These are phyloP conservation scores for Sycophila sp. DNA, from an alignment of 1,140 invertebrate genomes.

Conservation along the genomic window DNA sequence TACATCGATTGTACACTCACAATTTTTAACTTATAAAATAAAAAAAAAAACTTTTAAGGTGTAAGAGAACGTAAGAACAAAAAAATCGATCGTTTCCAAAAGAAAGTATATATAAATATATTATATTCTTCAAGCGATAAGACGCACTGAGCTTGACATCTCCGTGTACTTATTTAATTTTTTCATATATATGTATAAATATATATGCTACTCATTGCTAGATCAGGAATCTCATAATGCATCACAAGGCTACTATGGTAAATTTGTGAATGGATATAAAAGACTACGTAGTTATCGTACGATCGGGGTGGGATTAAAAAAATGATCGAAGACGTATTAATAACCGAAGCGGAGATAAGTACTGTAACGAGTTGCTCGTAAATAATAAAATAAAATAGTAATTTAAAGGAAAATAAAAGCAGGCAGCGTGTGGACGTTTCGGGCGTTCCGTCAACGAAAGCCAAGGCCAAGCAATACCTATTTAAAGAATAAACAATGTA, in stretches of 20 bases:
- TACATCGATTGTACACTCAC: constrained; percentile 28
- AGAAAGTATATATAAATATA: constrained; percentile 18
- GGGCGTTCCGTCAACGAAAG: constrained; percentile 22
- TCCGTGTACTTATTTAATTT: not conserved
- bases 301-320: not conserved
- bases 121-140: not conserved
- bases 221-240: not conserved
- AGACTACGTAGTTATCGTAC: constrained; percentile 13
- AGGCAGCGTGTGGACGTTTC: constrained; percentile 50
- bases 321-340: not conserved
- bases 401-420: no score
- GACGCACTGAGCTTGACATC: not conserved
- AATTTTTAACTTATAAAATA: constrained; percentile 8
- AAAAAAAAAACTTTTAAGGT: constrained; percentile 7
- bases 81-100: constrained; percentile 13
- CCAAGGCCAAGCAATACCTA: constrained; percentile 35
- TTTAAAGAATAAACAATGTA: constrained; percentile 32
- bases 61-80: not conserved
- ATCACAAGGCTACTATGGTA: no score
- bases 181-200: no score
- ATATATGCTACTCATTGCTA: not conserved
- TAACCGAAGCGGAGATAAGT: not conserved
- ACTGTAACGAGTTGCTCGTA: constrained; percentile 32
- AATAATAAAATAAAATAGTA: constrained; percentile 6
- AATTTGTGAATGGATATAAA: not conserved